Evolutionary conservation across 2,113 vertebrate genomes (phyloP).

Genomic region (Myiozetetes cayanensis): DNA sequence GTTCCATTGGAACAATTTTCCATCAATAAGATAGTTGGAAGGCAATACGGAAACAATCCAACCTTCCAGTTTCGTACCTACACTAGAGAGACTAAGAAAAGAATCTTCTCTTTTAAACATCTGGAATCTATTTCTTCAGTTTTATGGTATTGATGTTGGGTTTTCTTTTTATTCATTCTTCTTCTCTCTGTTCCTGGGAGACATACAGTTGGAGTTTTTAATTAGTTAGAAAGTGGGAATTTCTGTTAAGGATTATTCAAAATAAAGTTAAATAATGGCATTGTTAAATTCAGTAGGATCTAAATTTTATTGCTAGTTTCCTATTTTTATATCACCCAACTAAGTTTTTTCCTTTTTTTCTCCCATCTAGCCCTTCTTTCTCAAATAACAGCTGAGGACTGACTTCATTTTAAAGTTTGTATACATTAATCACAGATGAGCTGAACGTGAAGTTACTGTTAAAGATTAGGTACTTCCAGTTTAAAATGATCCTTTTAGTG

Average conservation of each 20-base stretch:
- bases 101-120: background rate
- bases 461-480: background rate
- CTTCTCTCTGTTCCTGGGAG: background rate
- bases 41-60: background rate
- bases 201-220: background rate
- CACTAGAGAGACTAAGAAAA: background rate
- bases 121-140: conserved; percentile 28
- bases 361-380: background rate
- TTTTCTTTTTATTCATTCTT: conserved; percentile 12
- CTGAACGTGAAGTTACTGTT: background rate
- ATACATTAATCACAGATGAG: background rate
- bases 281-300: background rate
- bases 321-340: background rate
- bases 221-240: conserved; percentile 18
- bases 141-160: background rate
- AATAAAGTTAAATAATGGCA: background rate
- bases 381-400: background rate
- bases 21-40: conserved; percentile 19
- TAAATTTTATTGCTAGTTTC: background rate
- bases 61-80: conserved; percentile 18
- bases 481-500: background rate
- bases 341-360: background rate
- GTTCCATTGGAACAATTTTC: conserved; percentile 16
- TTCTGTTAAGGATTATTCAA: background rate
- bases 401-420: background rate